Base-by-base conservation (phyloP, 2,113 vertebrate genomes). In the Deroptyus accipitrinus region DNA sequence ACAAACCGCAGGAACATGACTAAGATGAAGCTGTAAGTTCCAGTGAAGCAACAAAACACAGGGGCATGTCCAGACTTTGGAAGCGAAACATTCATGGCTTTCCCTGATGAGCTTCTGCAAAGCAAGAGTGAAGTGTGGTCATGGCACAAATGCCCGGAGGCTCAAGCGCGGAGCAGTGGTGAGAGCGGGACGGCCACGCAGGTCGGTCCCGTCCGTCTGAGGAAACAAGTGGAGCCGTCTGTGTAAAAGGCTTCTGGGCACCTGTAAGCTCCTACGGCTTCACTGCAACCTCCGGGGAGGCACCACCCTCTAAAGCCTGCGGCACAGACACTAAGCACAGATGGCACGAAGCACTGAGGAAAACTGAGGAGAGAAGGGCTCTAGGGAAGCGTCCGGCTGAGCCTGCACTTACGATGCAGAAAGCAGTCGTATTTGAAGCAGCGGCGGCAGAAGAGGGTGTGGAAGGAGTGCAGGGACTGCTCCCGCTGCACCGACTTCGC, bases 351-450 rank as follows among this genome's bases (percentile, higher is more conserved):
- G 87, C 73, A 44, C 31, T 1, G 27, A 80, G 88, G 73, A 67
- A 63, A 89, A 83, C 66, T 1, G 61, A 93, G 83, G 79, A 94
- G 93, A 39, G 82, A 83, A 74, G 88, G 91, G 74, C 64, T 94
- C 82, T 88, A 88, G 89, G 91, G 78, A 67, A 87, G 88, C 11
- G 19, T 70, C 77, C 69, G 57, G 94, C 27, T 9, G 4, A 75
- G 88, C 4, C 0, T 28, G 54, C 91, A 98, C 98, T 99, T 98
- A 99, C 99, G 99, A 96, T 99, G 99, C 89, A 99, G 98, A 94
- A 99, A 99, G 91, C 99, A 99, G 98, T 99, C 99, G 27, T 99
- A 99, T 96, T 99, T 99, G 98, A 99, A 99, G 98, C 99, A 99
- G 69, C 99, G 99, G 35, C 99, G 98, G 97, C 99, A 99, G 97